Conservation (phyloP, 2,888 invertebrate species). For the Nephrotoma appendiculata region DNA sequence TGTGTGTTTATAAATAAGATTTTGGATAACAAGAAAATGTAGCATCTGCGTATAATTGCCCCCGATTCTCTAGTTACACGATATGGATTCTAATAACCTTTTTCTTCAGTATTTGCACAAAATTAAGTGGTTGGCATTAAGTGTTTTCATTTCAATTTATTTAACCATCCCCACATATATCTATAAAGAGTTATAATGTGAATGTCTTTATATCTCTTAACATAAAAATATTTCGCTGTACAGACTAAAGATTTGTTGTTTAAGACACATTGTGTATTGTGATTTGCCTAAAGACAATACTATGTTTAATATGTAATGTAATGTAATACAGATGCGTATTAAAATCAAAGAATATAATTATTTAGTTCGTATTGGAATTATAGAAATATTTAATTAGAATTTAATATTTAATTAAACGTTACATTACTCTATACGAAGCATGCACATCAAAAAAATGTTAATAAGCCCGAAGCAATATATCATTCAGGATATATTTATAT, state of each 20-base stretch:
- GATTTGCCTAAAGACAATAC: not conserved
- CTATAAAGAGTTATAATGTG: not conserved
- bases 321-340: not conserved
- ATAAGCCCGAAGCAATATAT: not conserved
- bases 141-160: not conserved
- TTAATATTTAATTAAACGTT: not conserved
- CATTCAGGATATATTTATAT: not conserved
- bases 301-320: not conserved
- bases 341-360: not conserved
- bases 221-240: not conserved
- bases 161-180: not conserved
- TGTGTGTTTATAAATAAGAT: not conserved
- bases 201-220: not conserved
- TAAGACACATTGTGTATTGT: not conserved
- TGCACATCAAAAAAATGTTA: not conserved
- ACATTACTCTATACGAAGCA: not conserved
- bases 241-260: not conserved
- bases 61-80: not conserved
- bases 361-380: not conserved
- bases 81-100: not conserved
- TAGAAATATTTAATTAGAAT: not conserved
- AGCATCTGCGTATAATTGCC: not conserved
- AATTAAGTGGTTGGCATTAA: not conserved
- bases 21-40: not conserved
- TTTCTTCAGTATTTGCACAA: not conserved